Percentiles rank a stretch among this genome's conserved stretches.
phyloP scores from a whole-genome alignment of 2,797 vertebrate species.

The Syndactyla subalaris region DNA sequence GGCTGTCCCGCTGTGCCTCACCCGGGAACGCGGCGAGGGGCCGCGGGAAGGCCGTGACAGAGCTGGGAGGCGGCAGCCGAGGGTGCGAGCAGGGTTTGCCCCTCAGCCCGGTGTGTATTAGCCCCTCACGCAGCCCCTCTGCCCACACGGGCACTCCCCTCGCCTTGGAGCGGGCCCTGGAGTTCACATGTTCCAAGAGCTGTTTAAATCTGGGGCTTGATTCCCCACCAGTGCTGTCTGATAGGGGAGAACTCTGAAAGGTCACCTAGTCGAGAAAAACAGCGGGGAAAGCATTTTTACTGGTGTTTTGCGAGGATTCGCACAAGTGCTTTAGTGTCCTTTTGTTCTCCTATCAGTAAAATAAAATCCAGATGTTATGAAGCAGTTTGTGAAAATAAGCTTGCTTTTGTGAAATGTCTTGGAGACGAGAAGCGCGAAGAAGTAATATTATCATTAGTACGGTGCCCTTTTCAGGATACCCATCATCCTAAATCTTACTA shows the following conservation, averaged over 20 bases:
- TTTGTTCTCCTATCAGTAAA: not conserved
- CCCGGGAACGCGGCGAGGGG: not conserved
- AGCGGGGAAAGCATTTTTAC: not conserved
- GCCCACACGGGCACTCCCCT: fast-evolving
- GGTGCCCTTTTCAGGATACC: not conserved
- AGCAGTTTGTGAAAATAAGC: not conserved
- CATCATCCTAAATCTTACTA: fast-evolving
- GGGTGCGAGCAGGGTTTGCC: fast-evolving
- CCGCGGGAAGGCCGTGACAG: not conserved
- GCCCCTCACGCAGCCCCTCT: not conserved
- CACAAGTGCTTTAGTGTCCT: not conserved
- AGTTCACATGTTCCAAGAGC: not conserved
- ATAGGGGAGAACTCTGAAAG: not conserved
- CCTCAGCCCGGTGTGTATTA: not conserved
- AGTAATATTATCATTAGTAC: not conserved
- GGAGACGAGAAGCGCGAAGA: not conserved
- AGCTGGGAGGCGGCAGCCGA: not conserved
- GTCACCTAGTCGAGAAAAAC: not conserved
- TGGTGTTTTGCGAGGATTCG: not conserved
- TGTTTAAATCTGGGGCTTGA: not conserved
- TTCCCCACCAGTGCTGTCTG: not conserved
- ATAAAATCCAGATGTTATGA: not conserved
- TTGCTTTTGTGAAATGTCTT: not conserved
- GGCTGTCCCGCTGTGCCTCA: not conserved
- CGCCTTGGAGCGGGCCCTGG: not conserved